Evolutionary conservation across 2,797 vertebrate genomes (phyloP), one percentile per base, ranked within the genome.

Genomic region (Malurus splendens): DNA sequence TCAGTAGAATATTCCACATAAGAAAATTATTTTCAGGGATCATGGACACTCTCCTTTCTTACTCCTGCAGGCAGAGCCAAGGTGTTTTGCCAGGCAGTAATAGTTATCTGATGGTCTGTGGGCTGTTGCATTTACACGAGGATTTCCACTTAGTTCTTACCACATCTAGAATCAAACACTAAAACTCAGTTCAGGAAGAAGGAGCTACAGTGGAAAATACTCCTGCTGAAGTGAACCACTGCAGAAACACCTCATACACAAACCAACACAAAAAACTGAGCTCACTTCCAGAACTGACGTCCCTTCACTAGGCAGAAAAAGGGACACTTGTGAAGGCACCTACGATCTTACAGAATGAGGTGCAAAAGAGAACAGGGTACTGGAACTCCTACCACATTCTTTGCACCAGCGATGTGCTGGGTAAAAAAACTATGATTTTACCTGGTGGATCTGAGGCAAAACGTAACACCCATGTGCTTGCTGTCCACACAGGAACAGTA

Each of bases 141-240:
- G 50, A 94, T 92, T 93, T 93, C 85, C 71, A 93, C 73, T 73
- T 57, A 61, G n/a, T 18, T 82, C 70, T 77, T 42, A 80, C 10
- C 16, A 59, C 14, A 18, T 71, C 33, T 25, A 33, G 55, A 78
- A 95, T 24, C 24, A 73, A 85, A 88, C 57, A 33, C 4, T 86
- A n/a, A 41, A 76, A 64, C 56, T 77, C 19, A 3, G 42, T 48
- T 93, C 62, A 79, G 42, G n/a, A 84, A 39, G 41, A 48, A 62
- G n/a, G 24, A 67, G n/a, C 44, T 71, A 32, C 28, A 50, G 13
- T 22, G 7, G 82, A 82, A 94, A 85, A 85, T 39, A 85, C 7
- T 66, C 55, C 38, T 12, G 30, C 38, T 73, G 4, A 79, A 55
- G 56, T 50, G 28, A 87, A 94, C 77, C 7, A 6, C 55, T 59